A percentile compares a stretch with the other conserved stretches of the same genome.
phyloP scores from a whole-genome alignment of 2,888 invertebrate genomes.

The Hesperia comma region DNA sequence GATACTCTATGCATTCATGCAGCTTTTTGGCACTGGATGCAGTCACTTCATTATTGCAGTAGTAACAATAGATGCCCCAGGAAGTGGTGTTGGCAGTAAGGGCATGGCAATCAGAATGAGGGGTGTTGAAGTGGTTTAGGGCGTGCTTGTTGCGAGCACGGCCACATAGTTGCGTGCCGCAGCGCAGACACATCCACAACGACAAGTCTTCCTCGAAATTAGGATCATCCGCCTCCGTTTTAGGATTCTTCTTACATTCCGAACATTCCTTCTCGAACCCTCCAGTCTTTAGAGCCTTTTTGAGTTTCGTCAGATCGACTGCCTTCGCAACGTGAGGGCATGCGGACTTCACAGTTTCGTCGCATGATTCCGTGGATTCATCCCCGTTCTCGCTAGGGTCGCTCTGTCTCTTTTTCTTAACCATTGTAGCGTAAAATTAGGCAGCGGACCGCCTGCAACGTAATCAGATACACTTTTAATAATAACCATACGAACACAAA shows the following conservation, averaged over 20 bases:
- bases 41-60: conserved; percentile 88
- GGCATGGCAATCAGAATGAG: conserved; percentile 90
- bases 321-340: conserved; percentile 89
- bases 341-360: conserved; percentile 85
- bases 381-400: conserved; percentile 86
- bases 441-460: conserved; percentile 74
- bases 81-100: conserved; percentile 88
- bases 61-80: conserved; percentile 91
- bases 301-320: conserved; percentile 85
- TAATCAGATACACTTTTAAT: conserved; percentile 81
- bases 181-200: conserved; percentile 92
- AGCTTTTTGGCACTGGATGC: conserved; percentile 86
- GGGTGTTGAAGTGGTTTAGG: conserved; percentile 88
- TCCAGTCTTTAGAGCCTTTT: conserved; percentile 80
- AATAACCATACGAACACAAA: conserved; percentile 78
- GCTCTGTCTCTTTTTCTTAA: conserved; percentile 89
- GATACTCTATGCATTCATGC: conserved; percentile 88
- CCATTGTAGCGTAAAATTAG: conserved; percentile 82
- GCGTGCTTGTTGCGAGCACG: conserved; percentile 88
- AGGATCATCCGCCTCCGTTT: conserved; percentile 70
- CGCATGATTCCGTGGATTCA: conserved; percentile 89
- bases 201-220: conserved; percentile 79
- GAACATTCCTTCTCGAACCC: conserved; percentile 84
- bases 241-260: conserved; percentile 82
- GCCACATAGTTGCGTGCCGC: conserved; percentile 91